These are phyloP conservation scores for Sinentomon sp. DNA, from an alignment of 2,888 invertebrate species.

Conservation along the genomic window DNA sequence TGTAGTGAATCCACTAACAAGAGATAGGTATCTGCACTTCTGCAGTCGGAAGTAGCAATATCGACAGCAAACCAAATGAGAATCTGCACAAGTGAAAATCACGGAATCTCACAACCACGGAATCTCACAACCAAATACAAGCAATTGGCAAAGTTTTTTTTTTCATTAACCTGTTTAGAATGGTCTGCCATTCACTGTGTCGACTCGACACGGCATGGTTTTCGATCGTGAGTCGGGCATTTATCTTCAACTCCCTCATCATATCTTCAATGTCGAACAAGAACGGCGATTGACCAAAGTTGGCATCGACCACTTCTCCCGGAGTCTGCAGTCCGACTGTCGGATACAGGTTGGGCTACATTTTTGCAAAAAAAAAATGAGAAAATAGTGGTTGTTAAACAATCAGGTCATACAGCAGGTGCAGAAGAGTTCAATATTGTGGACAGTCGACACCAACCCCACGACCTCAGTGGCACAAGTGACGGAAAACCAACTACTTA, in stretches of 20 bases:
- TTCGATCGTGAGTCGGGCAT: constrained; percentile 55
- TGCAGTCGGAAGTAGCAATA: background rate
- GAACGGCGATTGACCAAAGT: constrained; percentile 93
- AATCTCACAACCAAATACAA: background rate
- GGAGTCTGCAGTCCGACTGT: constrained; percentile 96
- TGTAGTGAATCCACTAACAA: too few species aligned
- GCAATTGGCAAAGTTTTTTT: background rate
- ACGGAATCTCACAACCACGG: background rate
- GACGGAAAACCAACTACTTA: too few species aligned
- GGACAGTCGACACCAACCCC: too few species aligned
- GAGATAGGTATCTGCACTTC: too few species aligned
- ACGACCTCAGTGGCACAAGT: too few species aligned
- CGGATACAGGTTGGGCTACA: constrained; percentile 80
- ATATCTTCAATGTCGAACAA: constrained; percentile 93
- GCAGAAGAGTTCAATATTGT: too few species aligned
- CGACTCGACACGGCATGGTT: constrained; percentile 60
- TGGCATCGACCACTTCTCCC: constrained; percentile 90
- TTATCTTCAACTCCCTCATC: constrained; percentile 64
- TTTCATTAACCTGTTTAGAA: constrained; percentile 51
- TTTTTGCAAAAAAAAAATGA: constrained; percentile 21
- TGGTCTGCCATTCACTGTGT: constrained; percentile 73
- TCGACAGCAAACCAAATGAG: background rate
- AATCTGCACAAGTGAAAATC: background rate
- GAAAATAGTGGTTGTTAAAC: too few species aligned
- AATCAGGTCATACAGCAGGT: too few species aligned